Evolutionary conservation across 2,888 invertebrate genomes (phyloP), one percentile per base, ranked within the genome.

Genomic region (Tipula lateralis): DNA sequence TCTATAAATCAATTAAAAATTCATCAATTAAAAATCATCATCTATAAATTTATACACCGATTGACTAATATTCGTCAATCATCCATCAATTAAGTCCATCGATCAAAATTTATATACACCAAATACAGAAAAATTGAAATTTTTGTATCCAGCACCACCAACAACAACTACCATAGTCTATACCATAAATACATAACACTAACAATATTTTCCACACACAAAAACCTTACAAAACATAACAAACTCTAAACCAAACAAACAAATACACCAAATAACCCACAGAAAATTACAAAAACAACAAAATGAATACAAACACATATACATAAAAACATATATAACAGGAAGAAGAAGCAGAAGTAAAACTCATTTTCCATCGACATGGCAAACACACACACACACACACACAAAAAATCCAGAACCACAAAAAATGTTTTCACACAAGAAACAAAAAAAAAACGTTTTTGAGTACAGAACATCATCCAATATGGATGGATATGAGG

Each of bases 1-100:
- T n/a, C n/a, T n/a, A n/a, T n/a, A 9, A 66, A 9, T 66, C 19
- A 66, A 66, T 66, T 66, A 66, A 66, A 66, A 66, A 66, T 9
- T 66, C 66, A 66, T 66, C 66, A 66, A 66, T 66, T 66, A 66
- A 66, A 66, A 66, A 66, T 66, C 66, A 66, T 66, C 66, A 66
- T 24, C 24, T 24, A 66, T 66, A 66, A 66, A 66, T 66, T 66
- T 66, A 66, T 66, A 66, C 66, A 66, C 66, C 66, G 24, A 66
- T 66, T 24, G 66, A 19, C 66, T 66, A 66, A 66, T 66, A 66
- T 66, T 66, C 66, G 66, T 66, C 66, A 66, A 66, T 66, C 66
- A 66, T 66, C 66, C 66, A 66, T 66, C 66, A 66, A 66, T 66
- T 66, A 66, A 66, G 66, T 66, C 66, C 66, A 66, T 66, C 66